Conservation (phyloP, 2,113 vertebrate species). For the Vulpes vulpes region DNA sequence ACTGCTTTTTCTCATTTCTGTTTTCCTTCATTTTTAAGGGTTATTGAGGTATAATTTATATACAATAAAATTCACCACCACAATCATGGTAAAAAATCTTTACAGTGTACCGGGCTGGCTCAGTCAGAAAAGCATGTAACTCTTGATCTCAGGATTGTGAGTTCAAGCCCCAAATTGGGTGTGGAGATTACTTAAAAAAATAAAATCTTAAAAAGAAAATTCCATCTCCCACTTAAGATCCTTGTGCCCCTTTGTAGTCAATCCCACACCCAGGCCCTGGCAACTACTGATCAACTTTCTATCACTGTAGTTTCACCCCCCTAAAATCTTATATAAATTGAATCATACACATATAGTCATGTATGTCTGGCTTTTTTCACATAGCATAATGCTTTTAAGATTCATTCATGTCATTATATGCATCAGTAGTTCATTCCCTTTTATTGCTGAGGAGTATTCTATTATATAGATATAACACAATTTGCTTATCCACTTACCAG, state of each 20-base stretch:
- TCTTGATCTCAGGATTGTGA: neutral
- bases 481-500: neutral
- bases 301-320: neutral
- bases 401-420: neutral
- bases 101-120: neutral
- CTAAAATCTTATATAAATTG: neutral
- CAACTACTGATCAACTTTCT: neutral
- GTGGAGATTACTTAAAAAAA: neutral
- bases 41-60: neutral
- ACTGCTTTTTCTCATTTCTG: neutral
- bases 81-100: neutral
- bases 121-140: neutral
- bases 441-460: neutral
- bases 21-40: neutral
- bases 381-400: neutral
- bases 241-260: neutral
- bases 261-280: no score
- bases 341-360: neutral
- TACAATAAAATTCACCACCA: neutral
- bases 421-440: neutral
- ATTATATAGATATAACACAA: neutral
- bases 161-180: neutral
- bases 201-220: neutral
- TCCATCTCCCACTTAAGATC: neutral
- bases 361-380: neutral